Conservation (phyloP, 2,113 vertebrate species). For the Numenius arquata region DNA sequence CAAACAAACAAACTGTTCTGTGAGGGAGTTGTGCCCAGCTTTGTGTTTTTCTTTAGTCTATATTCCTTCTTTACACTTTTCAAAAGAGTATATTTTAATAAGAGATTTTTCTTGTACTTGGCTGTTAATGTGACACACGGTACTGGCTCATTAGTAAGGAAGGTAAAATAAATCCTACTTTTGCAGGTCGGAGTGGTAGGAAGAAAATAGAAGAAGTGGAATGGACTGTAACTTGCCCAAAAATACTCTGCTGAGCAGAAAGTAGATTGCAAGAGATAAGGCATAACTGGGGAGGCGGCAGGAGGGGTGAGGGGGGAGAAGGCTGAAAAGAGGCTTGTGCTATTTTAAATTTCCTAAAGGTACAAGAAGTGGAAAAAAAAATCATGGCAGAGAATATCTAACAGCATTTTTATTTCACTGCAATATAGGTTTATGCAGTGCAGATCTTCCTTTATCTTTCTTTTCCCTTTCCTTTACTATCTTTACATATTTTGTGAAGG, state of each 20-base stretch:
- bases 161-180: not conserved
- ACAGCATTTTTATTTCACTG: not conserved
- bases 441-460: not conserved
- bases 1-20: not conserved
- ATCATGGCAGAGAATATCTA: not conserved
- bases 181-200: not conserved
- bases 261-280: not conserved
- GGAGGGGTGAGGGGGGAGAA: accelerated
- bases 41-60: not conserved
- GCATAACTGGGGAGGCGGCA: not conserved
- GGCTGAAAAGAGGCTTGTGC: not conserved
- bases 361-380: not conserved
- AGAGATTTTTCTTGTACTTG: not conserved
- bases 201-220: not conserved
- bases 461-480: not conserved
- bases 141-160: not conserved
- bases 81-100: not conserved
- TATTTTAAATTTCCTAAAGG: not conserved
- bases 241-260: not conserved
- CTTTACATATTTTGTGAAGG: not conserved
- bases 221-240: not conserved
- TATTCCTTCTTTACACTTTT: not conserved
- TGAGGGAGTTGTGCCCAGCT: not conserved
- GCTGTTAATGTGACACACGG: not conserved
- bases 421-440: not conserved